A percentile compares a stretch with the other conserved stretches of the same genome.
Conservation (phyloP, 2,113 vertebrate species). For the Salvelinus sp. region DNA sequence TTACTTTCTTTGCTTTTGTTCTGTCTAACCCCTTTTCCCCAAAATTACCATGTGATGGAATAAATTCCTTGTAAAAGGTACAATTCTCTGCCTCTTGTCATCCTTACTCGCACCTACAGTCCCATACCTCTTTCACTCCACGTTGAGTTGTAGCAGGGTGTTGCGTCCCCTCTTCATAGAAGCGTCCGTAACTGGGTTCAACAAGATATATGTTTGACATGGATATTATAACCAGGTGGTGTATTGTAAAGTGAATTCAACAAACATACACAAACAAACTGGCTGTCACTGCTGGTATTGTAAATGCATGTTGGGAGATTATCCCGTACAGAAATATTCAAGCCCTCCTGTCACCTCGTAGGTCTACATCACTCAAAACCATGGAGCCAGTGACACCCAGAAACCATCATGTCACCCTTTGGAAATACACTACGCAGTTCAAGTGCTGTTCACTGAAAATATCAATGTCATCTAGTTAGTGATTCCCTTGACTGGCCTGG, state of each 20-base stretch:
- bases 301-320: not conserved
- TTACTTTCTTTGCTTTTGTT: too few relatives aligned
- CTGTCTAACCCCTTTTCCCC: too few relatives aligned
- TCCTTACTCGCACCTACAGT: too few relatives aligned
- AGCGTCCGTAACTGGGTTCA: not conserved
- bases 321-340: too few relatives aligned
- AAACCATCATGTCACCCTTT: constrained; percentile 5
- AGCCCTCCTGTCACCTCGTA: not conserved
- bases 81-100: too few relatives aligned
- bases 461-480: constrained; percentile 20
- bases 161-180: too few relatives aligned
- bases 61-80: too few relatives aligned
- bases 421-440: not conserved
- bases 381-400: not conserved
- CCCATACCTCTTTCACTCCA: too few relatives aligned
- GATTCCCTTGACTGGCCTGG: constrained; percentile 34
- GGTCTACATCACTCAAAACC: not conserved
- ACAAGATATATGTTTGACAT: not conserved
- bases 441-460: constrained; percentile 20
- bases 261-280: not conserved
- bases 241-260: not conserved
- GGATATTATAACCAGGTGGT: not conserved
- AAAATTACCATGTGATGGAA: too few relatives aligned
- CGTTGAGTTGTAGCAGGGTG: too few relatives aligned
- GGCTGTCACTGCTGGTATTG: not conserved